Percentiles rank a stretch among this genome's conserved stretches.
Conservation (phyloP, 2,888 invertebrate species). For the Heteromurus nitidus region DNA sequence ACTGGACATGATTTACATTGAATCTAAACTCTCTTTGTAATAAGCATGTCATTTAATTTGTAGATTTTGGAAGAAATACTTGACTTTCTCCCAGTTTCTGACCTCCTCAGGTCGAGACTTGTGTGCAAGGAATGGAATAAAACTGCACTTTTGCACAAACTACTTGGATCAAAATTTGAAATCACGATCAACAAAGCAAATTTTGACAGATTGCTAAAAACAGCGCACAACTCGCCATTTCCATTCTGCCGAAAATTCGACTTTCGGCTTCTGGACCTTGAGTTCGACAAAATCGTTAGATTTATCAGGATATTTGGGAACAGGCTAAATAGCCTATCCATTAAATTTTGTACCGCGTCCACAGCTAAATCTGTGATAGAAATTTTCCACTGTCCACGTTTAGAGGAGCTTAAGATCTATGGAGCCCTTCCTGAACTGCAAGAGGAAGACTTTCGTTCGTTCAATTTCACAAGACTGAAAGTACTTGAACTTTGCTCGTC, state of each 20-base stretch:
- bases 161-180: slow-evolving; percentile 51
- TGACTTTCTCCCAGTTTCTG: slow-evolving; percentile 28
- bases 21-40: not conserved
- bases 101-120: slow-evolving; percentile 48
- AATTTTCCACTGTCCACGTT: slow-evolving; percentile 49
- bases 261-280: slow-evolving; percentile 48
- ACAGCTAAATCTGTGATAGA: slow-evolving; percentile 38
- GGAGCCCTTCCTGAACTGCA: slow-evolving; percentile 53
- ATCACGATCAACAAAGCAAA: slow-evolving; percentile 44
- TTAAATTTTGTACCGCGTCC: slow-evolving; percentile 56
- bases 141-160: slow-evolving; percentile 39
- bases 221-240: slow-evolving; percentile 1
- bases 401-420: slow-evolving; percentile 55
- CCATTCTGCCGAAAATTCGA: slow-evolving; percentile 60
- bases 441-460: slow-evolving; percentile 34
- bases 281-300: slow-evolving; percentile 36
- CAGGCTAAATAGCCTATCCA: slow-evolving; percentile 28
- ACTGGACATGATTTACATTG: not conserved
- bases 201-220: slow-evolving; percentile 44
- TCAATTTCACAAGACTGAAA: slow-evolving; percentile 39
- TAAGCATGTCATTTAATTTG: too few species aligned
- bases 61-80: slow-evolving; percentile 68
- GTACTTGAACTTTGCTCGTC: slow-evolving; percentile 46
- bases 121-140: slow-evolving; percentile 63
- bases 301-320: slow-evolving; percentile 49